Percentiles rank a stretch among this genome's conserved stretches.
phyloP scores from a whole-genome alignment of 2,888 invertebrate species.

The Xestobium rufovillosum region DNA sequence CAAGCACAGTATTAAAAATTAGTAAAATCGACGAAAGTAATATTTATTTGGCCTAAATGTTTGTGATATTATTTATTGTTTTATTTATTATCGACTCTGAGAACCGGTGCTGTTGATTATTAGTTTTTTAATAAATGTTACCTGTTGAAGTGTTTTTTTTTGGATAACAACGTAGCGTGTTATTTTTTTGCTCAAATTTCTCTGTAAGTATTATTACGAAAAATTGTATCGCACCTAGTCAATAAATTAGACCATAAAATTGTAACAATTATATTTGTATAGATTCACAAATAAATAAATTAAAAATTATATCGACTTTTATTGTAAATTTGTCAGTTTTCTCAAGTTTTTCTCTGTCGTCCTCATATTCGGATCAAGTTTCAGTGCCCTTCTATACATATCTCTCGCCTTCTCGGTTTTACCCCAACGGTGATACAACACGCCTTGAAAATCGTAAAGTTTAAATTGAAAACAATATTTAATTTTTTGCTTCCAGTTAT shows the following conservation, averaged over 20 bases:
- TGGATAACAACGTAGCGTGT: background rate
- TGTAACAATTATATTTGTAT: slow-evolving; percentile 24
- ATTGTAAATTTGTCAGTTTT: slow-evolving; percentile 36
- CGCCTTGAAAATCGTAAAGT: slow-evolving; percentile 59
- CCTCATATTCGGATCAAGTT: slow-evolving; percentile 60
- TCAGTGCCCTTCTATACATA: slow-evolving; percentile 68
- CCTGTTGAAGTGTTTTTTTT: background rate
- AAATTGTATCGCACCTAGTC: slow-evolving; percentile 1
- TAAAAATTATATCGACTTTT: slow-evolving; percentile 6
- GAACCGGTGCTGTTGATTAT: background rate
- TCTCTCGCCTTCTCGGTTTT: slow-evolving; percentile 64
- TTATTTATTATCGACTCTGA: background rate
- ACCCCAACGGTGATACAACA: slow-evolving; percentile 89
- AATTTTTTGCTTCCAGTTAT: slow-evolving; percentile 5
- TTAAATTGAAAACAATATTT: slow-evolving; percentile 11
- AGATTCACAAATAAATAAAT: slow-evolving; percentile 26
- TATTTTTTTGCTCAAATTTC: background rate
- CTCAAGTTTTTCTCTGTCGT: slow-evolving; percentile 65
- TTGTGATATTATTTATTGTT: slow-evolving; percentile 2
- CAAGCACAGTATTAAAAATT: slow-evolving; percentile 1
- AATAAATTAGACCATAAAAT: background rate
- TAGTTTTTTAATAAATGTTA: slow-evolving; percentile 2
- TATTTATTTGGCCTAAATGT: no score
- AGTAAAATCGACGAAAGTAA: no score
- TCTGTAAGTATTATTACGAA: background rate